These are phyloP conservation scores for Tupaia tana DNA, from an alignment of 2,113 vertebrate species.

Conservation along the genomic window DNA sequence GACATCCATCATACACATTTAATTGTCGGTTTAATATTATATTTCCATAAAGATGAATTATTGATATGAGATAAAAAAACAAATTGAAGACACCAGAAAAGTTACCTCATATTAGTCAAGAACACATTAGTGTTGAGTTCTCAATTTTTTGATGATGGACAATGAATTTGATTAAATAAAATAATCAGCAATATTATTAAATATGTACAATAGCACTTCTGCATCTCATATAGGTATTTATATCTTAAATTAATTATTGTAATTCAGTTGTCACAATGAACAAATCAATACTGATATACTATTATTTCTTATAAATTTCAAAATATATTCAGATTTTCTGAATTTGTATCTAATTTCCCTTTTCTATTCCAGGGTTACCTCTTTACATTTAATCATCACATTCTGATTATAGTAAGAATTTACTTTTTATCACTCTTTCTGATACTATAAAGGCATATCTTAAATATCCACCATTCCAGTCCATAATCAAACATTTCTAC, in stretches of 20 bases:
- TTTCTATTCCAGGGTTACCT: neutral
- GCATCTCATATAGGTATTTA: neutral
- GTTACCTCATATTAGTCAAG: conserved; percentile 43
- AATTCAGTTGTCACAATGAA: neutral
- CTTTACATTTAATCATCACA: neutral
- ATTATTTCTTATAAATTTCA: neutral
- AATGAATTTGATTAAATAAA: conserved; percentile 10
- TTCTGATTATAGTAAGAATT: neutral
- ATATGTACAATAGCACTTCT: neutral
- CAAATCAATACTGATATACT: neutral
- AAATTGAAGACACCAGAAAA: conserved; percentile 54
- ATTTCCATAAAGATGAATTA: conserved; percentile 76
- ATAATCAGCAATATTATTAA: conserved; percentile 9
- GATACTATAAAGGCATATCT: neutral
- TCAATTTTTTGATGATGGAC: conserved; percentile 31
- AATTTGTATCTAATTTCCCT: neutral
- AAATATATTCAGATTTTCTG: neutral
- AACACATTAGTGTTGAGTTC: neutral
- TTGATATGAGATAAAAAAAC: conserved; percentile 60
- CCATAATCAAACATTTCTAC: neutral
- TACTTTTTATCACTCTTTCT: neutral
- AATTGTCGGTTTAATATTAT: conserved; percentile 77
- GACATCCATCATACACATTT: conserved; percentile 70
- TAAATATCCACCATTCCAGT: neutral
- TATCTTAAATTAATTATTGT: neutral